These are phyloP conservation scores for Oedothorax gibbosus DNA, from an alignment of 1,140 invertebrate genomes.

Conservation along the genomic window DNA sequence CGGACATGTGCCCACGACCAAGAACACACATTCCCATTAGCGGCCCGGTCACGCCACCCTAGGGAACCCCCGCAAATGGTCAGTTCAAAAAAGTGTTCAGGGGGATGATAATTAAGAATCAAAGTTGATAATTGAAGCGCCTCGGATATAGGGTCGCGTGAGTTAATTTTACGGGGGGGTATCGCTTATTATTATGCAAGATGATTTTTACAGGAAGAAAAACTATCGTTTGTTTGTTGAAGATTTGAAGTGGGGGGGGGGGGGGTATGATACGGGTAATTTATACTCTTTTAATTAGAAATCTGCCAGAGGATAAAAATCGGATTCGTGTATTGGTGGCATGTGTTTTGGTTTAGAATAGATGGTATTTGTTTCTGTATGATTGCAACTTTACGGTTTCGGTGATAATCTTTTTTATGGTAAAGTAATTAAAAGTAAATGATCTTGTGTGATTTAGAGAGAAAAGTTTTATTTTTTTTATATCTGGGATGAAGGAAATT, in stretches of 20 bases:
- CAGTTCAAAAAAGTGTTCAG: constrained; percentile 22
- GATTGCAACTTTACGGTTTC: not conserved
- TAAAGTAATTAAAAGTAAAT: too few species aligned
- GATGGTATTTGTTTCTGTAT: not conserved
- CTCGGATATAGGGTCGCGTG: constrained; percentile 22
- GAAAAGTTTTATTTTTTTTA: too few species aligned
- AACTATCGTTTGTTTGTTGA: constrained; percentile 5
- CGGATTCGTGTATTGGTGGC: constrained; percentile 29
- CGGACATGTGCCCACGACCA: not conserved
- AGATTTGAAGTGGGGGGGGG: constrained; percentile 11
- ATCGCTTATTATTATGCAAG: constrained; percentile 1
- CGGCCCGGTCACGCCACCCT: constrained; percentile 2
- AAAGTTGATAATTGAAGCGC: constrained; percentile 49
- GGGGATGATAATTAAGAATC: constrained; percentile 39
- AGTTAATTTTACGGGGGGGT: constrained; percentile 23
- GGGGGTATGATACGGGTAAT: constrained; percentile 22
- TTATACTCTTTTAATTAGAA: constrained; percentile 23
- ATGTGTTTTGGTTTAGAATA: not conserved
- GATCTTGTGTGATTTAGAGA: too few species aligned
- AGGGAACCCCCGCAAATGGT: constrained; percentile 37
- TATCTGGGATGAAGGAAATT: too few species aligned
- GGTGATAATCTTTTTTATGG: too few species aligned
- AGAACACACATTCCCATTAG: constrained; percentile 26
- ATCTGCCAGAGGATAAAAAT: constrained; percentile 25
- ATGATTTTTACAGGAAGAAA: constrained; percentile 8